phyloP scores from a whole-genome alignment of 2,797 vertebrate species.

The Chromis chromis region DNA sequence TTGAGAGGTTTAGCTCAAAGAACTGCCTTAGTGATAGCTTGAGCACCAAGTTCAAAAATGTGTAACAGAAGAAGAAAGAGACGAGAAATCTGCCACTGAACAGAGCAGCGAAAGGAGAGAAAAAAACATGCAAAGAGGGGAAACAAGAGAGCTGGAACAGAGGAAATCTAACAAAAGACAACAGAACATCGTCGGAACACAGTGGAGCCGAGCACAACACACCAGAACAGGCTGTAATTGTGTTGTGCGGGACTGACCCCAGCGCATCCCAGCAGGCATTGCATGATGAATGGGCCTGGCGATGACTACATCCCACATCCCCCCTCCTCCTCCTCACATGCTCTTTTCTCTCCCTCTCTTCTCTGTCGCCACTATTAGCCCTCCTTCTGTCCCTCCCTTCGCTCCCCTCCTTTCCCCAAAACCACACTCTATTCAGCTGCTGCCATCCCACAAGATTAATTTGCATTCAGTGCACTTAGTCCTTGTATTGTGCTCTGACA shows the following conservation, averaged over 20 bases:
- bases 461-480: conserved; percentile 84
- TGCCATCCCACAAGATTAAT: conserved; percentile 83
- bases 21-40: conserved; percentile 43
- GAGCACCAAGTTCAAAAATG: conserved; percentile 53
- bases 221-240: conserved; percentile 84
- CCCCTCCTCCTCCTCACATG: conserved; percentile 69
- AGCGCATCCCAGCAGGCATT: conserved; percentile 83
- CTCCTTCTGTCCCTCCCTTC: conserved; percentile 80
- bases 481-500: conserved; percentile 80
- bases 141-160: conserved; percentile 68
- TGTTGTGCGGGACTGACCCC: conserved; percentile 83
- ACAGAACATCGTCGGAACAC: conserved; percentile 75
- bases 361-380: conserved; percentile 77
- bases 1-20: conserved; percentile 63
- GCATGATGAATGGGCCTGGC: conserved; percentile 84
- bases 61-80: conserved; percentile 24
- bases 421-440: conserved; percentile 80
- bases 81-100: conserved; percentile 48
- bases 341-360: conserved; percentile 75
- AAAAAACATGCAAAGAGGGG: conserved; percentile 52
- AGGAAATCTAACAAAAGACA: conserved; percentile 76
- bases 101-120: conserved; percentile 32
- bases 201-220: conserved; percentile 74
- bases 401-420: conserved; percentile 74
- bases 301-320: conserved; percentile 78